Conservation (phyloP, 2,888 invertebrate species). For the Doris montereyensis region DNA sequence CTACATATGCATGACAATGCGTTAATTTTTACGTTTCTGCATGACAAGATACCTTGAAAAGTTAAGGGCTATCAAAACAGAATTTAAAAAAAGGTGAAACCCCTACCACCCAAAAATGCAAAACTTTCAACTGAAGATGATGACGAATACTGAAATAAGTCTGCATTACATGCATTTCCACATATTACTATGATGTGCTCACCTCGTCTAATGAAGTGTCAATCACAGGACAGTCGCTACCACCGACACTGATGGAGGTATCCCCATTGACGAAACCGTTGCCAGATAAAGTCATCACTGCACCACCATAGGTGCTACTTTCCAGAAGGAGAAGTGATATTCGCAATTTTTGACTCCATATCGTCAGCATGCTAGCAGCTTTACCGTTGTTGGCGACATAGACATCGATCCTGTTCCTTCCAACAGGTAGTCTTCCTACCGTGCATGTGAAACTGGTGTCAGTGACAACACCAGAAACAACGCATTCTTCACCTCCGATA, state of each 20-base stretch:
- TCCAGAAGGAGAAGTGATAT: slow-evolving; percentile 43
- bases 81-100: too few species aligned
- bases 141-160: too few species aligned
- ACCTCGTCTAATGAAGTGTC: too few species aligned
- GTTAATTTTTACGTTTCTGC: too few species aligned
- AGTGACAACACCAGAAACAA: slow-evolving; percentile 47
- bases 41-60: too few species aligned
- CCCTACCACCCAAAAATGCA: too few species aligned
- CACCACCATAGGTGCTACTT: slow-evolving; percentile 49
- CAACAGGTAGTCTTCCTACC: slow-evolving; percentile 53
- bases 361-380: slow-evolving; percentile 41
- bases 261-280: slow-evolving; percentile 47
- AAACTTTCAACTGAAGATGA: too few species aligned
- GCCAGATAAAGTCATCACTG: slow-evolving; percentile 43
- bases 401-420: slow-evolving; percentile 46
- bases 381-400: slow-evolving; percentile 49
- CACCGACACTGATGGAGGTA: slow-evolving; percentile 8
- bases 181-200: too few species aligned
- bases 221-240: neutral
- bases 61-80: too few species aligned
- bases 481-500: slow-evolving; percentile 58
- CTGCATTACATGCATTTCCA: too few species aligned
- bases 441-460: slow-evolving; percentile 55
- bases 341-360: slow-evolving; percentile 47
- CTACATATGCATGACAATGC: too few species aligned